Conservation (phyloP, 2,888 invertebrate species). For the Lutraria lutraria region DNA sequence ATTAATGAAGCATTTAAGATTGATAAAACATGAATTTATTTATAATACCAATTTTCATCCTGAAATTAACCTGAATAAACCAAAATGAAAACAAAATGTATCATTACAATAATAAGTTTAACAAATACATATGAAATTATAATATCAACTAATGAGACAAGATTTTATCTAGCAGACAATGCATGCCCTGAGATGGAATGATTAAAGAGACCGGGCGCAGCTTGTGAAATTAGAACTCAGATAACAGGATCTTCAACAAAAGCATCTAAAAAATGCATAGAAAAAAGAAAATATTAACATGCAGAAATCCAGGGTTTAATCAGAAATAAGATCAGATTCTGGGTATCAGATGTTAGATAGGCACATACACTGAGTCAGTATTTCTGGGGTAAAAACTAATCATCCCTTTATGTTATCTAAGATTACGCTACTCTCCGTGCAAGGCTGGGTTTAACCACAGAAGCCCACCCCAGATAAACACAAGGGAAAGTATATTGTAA, state of each 20-base stretch:
- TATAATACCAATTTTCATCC: too few relatives aligned
- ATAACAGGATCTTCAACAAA: background rate
- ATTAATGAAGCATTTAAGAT: too few relatives aligned
- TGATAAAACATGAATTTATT: too few relatives aligned
- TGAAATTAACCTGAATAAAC: too few relatives aligned
- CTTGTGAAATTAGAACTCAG: background rate
- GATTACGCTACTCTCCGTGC: background rate
- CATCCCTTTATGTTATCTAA: background rate
- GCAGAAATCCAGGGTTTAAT: background rate
- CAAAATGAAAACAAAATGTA: background rate
- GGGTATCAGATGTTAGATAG: background rate
- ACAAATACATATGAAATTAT: background rate
- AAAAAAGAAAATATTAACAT: conserved; percentile 17
- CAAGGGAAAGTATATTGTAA: background rate
- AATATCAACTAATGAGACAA: background rate
- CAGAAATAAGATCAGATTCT: background rate
- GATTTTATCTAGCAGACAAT: background rate
- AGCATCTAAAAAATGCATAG: background rate
- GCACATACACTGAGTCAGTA: too few relatives aligned
- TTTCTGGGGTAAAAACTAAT: background rate
- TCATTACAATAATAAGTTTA: background rate
- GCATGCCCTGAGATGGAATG: background rate
- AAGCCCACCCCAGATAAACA: background rate
- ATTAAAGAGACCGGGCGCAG: background rate
- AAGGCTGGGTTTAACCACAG: conserved; percentile 6